These are phyloP conservation scores for Oscheius sp. DNA, from an alignment of 2,888 invertebrate species.

Conservation along the genomic window DNA sequence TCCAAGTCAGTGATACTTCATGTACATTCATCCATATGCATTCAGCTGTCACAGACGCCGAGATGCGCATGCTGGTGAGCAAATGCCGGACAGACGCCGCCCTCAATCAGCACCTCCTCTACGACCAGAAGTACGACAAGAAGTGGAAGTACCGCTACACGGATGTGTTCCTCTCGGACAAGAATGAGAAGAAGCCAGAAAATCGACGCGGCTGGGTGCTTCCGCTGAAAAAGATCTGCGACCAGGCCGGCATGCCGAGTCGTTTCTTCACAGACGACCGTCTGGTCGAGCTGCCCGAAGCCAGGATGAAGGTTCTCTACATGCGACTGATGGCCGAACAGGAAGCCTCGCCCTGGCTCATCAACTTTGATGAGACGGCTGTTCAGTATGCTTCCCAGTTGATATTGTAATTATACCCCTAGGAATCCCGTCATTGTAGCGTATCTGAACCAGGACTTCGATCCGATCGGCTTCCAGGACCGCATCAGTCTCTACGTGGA, in stretches of 20 bases:
- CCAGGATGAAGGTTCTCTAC: conserved; percentile 48
- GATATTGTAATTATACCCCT: not conserved
- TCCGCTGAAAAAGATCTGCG: conserved; percentile 56
- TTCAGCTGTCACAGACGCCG: conserved; percentile 46
- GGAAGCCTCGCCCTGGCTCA: conserved; percentile 16
- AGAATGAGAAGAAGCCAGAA: conserved; percentile 49
- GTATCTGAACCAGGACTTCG: conserved; percentile 52
- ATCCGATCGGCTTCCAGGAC: conserved; percentile 54
- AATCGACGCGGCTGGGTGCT: conserved; percentile 62
- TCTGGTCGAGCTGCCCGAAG: conserved; percentile 46
- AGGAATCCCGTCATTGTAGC: conserved; percentile 47
- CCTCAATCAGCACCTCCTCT: conserved; percentile 56
- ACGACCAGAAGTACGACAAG: conserved; percentile 53
- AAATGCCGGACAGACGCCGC: conserved; percentile 48
- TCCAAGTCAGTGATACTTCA: not conserved
- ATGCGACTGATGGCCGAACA: conserved; percentile 39
- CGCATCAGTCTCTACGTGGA: conserved; percentile 61
- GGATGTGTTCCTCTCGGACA: conserved; percentile 48
- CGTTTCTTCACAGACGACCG: conserved; percentile 58
- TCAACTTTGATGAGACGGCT: not conserved
- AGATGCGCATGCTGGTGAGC: conserved; percentile 51
- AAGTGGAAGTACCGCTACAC: conserved; percentile 62
- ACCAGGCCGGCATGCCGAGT: conserved; percentile 46
- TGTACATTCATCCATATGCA: not conserved
- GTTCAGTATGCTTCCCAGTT: not conserved